Evolutionary conservation across 1,140 invertebrate species (phyloP), one percentile per base, ranked within the genome.

Genomic region (Trichogramma pretiosum): DNA sequence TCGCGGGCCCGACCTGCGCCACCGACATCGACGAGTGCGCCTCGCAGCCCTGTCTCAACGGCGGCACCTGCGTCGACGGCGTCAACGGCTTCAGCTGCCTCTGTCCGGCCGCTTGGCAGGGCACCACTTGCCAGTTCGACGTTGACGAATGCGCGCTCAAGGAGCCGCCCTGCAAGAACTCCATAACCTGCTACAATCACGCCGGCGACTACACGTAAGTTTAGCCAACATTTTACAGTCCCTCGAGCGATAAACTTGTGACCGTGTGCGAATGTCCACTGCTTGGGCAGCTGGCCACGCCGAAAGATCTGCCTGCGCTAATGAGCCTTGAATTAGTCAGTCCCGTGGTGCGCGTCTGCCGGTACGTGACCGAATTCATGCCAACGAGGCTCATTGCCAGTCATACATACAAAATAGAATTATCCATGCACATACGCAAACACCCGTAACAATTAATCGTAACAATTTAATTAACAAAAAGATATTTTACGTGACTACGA

Each of bases 1-100:
- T 89, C 79, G 78, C 80, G 5, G 93, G 92, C 18, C 68, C 79
- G 16, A 82, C 83, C 48, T 96, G 93, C 68, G 79, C 79, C 53
- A 78, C 69, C 11, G 83, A 87, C 66, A 81, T 93, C 53, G 85
- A 91, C 65, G 89, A 93, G 64, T 93, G 90, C 60, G 77, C 77
- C 18, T 85, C 81, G 7, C 78, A 81, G 54, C 85, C 91, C 1
- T 95, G 92, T 65, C 77, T 85, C 63, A 91, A 95, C 70, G 85
- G 84, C 38, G 92, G 87, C 28, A 87, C 81, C 41, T 96, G 92
- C 67, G 70, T 84, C 18, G 84, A 88, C 62, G 70, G 83, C 38
- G 77, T 82, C 44, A 80, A 87, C 58, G 77, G 78, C 10, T 92
- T 87, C 68, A 74, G 74, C 38, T 92, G 89, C 66, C 74, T 82